Base-by-base conservation (phyloP, 1,140 invertebrate species). In the Forficula auricularia region DNA sequence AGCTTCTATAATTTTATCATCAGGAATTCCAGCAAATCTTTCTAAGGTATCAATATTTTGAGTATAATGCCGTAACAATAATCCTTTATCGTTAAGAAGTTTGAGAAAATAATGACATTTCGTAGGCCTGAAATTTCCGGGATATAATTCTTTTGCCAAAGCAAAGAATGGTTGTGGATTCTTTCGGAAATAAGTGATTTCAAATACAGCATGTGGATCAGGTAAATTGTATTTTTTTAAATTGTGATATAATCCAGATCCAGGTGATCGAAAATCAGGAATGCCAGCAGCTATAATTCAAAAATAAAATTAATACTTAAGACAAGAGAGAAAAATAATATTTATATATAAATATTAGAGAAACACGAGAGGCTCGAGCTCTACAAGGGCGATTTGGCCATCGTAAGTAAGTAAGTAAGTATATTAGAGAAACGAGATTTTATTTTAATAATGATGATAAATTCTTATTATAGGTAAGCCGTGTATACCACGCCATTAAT, bases 31-130 rank as follows among this genome's bases (percentile, higher is more conserved):
- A 40, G 89, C 82, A 3, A 84, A 64, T 52, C 84, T 65, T 62
- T 96, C 91, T 39, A 97, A 60, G 0, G 84, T 89, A 60, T 96
- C 92, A 51, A 96, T 91, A 64, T 96, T 96, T 65, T 96, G 66
- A 1, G 86, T 89, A 56, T 87, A 91, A 62, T 89, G 82, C 19
- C 86, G 67, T 10, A 86, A 57, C 0, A 92, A 57, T 14, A 85
- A 48, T 12, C 77, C 79, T 64, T 90, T 88, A 6, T 89, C 76
- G 55, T 80, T 65, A 32, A 92, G 56, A 20, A 90, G 54, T 42
- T 70, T 71, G 33, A 92, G 73, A 56, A 92, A 91, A 57, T 85
- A 83, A 64, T 92, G 88, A 48, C 75, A 76, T 1, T 67, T 55
- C 0, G 87, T 89, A 3, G 88, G 87, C 51, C 79, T 78, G 53